Conservation (phyloP, 2,888 invertebrate species). For the Platycheirus rosarum region DNA sequence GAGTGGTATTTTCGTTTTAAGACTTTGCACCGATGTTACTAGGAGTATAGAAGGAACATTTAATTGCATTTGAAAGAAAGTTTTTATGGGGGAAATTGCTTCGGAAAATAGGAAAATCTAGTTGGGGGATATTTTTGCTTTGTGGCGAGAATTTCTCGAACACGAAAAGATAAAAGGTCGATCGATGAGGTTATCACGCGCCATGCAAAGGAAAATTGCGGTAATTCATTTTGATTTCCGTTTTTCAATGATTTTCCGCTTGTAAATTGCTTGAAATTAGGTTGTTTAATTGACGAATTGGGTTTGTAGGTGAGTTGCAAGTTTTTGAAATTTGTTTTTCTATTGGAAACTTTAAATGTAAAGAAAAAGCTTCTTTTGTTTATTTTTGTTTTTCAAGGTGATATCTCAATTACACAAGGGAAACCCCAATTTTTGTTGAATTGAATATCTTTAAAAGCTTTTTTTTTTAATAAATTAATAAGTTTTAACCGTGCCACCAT, state of each 20-base stretch:
- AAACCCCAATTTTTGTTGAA: too few species aligned
- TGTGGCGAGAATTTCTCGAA: not conserved
- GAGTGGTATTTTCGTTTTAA: not conserved
- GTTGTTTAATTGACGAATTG: constrained; percentile 60
- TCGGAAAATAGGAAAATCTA: constrained; percentile 61
- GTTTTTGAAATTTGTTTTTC: constrained; percentile 1
- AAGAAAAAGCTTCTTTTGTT: too few species aligned
- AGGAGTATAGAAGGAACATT: constrained; percentile 26
- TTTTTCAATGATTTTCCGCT: constrained; percentile 64
- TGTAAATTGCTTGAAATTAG: constrained; percentile 66
- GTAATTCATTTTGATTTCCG: constrained; percentile 70
- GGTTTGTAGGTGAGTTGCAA: constrained; percentile 30
- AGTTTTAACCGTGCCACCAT: too few species aligned
- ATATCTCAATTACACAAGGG: too few species aligned
- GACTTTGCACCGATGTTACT: not conserved
- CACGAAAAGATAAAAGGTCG: constrained; percentile 4
- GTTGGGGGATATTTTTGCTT: constrained; percentile 32
- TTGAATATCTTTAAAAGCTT: too few species aligned
- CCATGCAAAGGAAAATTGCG: constrained; percentile 33
- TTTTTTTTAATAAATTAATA: too few species aligned
- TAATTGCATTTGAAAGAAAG: constrained; percentile 69
- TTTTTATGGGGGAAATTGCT: constrained; percentile 66
- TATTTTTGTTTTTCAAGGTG: too few species aligned
- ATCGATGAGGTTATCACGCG: constrained; percentile 43
- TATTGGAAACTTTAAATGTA: not conserved